phyloP scores from a whole-genome alignment of 2,888 invertebrate species.

The Yponomeuta evonymella region DNA sequence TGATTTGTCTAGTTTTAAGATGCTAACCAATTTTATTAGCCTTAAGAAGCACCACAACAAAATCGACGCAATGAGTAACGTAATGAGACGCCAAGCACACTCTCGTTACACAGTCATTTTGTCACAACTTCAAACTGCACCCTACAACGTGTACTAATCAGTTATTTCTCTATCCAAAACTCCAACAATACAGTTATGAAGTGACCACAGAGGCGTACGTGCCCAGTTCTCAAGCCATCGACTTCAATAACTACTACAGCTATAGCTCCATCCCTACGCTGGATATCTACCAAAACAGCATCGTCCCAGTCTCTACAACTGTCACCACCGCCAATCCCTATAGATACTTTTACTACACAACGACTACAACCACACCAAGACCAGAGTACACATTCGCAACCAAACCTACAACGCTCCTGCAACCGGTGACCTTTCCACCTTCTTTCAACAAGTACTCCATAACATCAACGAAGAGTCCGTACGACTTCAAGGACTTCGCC shows the following conservation, averaged over 20 bases:
- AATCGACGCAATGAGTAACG: conserved; percentile 30
- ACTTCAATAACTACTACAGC: conserved; percentile 35
- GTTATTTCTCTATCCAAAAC: conserved; percentile 17
- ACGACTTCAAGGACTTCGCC: conserved; percentile 67
- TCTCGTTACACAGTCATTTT: conserved; percentile 45
- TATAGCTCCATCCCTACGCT: conserved; percentile 25
- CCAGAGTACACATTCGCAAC: conserved; percentile 37
- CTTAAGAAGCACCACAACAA: conserved; percentile 27
- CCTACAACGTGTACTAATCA: conserved; percentile 9
- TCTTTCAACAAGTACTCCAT: conserved; percentile 60
- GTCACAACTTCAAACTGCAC: conserved; percentile 31
- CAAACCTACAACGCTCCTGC: conserved; percentile 39
- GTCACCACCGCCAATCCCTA: conserved; percentile 35
- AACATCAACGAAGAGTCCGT: conserved; percentile 74
- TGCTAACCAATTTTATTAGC: neutral
- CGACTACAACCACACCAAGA: conserved; percentile 34
- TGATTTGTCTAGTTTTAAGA: neutral
- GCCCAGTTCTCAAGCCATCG: conserved; percentile 41
- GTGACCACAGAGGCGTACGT: conserved; percentile 65
- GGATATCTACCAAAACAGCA: conserved; percentile 18
- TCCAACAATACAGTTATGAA: conserved; percentile 56
- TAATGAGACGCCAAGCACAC: conserved; percentile 41
- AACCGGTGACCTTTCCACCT: conserved; percentile 36
- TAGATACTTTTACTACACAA: conserved; percentile 27
- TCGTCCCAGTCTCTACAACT: conserved; percentile 15